Evolutionary conservation across 92 coral and sea anemone species (phyloP), one percentile per base, ranked within the genome.

Genomic region (Heliopora coerulea): DNA sequence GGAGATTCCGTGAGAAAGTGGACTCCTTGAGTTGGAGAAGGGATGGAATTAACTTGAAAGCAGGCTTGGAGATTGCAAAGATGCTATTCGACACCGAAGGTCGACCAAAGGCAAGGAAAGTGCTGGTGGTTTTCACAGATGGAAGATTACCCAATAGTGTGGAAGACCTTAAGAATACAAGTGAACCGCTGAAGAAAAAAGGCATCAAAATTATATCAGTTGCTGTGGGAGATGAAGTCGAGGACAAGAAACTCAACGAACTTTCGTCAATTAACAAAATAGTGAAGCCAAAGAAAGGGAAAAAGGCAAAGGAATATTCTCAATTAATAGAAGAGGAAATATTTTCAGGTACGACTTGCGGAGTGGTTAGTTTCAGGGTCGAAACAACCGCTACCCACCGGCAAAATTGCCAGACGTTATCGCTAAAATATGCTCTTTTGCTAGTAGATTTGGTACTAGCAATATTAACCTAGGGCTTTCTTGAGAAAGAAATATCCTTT

Each of bases 121-220:
- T 92, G n/a, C 78, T 89, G 27, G 96, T 89, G 11, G 89, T 92
- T 31, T 84, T 92, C 69, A 75, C 86, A 30, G 97, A 92, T 82
- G 73, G 72, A 76, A 87, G 33, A 27, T 85, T 91, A 20, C 68
- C 72, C 24, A 83, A 74, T 72, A 56, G 80, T 32, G 88, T 80
- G 8, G 81, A 79, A 12, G 88, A 85, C 18, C 77, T 87, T n/a
- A 65, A 74, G 30, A 75, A 33, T 17, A 75, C 79, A 14, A 86
- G 82, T 26, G 80, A 83, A 48, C 56, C 78, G 3, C 77, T 92
- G 15, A 83, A 79, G 52, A 91, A 85, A 33, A 72, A 74, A n/a
- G 82, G 80, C 37, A 74, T 89, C 19, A 73, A 80, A 62, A 78
- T 91, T 34, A 79, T 92, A 20, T 80, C 91, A 18, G 93, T 92